Evolutionary conservation across 2,888 invertebrate species (phyloP).

Genomic region (Cryptocheilus praepositus): DNA sequence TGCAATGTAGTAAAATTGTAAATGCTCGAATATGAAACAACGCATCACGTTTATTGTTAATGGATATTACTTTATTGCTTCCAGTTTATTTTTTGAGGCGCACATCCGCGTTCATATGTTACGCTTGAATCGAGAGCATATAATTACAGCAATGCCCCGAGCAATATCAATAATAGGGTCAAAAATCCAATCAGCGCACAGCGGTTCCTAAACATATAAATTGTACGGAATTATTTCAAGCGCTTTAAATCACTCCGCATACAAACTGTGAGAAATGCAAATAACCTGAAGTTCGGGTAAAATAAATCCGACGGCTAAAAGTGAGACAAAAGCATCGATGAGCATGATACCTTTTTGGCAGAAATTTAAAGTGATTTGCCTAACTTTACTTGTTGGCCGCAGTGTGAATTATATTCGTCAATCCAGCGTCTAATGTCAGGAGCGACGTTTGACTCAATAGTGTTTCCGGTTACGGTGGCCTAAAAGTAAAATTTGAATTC

Average conservation of each 20-base stretch:
- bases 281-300: too few relatives aligned
- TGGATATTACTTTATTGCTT: too few relatives aligned
- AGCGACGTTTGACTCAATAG: constrained; percentile 15
- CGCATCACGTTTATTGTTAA: too few relatives aligned
- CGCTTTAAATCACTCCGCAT: not conserved
- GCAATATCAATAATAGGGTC: not conserved
- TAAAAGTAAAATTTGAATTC: not conserved
- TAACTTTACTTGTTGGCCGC: constrained; percentile 35
- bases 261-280: not conserved
- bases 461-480: constrained; percentile 12
- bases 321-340: too few relatives aligned
- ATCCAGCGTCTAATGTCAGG: constrained; percentile 38
- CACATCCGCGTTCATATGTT: not conserved
- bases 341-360: not conserved
- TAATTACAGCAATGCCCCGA: constrained; percentile 2
- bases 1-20: too few relatives aligned
- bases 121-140: constrained; percentile 15
- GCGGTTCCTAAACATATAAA: not conserved
- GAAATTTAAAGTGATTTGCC: constrained; percentile 9
- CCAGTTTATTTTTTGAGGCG: too few relatives aligned
- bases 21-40: too few relatives aligned
- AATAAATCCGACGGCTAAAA: too few relatives aligned
- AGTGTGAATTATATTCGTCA: constrained; percentile 50
- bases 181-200: constrained; percentile 13
- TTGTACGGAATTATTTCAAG: not conserved